Conservation (phyloP, 2,113 vertebrate species). For the Pongo abelii region DNA sequence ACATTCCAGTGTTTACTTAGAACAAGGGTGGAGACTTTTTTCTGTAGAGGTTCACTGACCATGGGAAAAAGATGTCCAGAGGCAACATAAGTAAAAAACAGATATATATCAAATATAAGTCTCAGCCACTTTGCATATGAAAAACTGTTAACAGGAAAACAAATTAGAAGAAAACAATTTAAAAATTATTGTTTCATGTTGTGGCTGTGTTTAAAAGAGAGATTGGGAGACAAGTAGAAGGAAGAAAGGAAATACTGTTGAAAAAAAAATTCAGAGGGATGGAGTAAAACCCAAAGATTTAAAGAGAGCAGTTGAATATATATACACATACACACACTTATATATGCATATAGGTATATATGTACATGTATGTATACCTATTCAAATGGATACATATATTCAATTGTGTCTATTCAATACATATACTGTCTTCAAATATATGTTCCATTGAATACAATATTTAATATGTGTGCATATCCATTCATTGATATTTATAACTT, state of each 20-base stretch:
- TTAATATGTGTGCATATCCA: not conserved
- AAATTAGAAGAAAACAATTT: not conserved
- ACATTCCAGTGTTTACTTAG: not conserved
- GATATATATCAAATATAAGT: not conserved
- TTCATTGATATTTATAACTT: not conserved
- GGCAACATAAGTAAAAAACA: not conserved
- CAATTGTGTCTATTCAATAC: not conserved
- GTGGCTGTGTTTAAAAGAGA: not conserved
- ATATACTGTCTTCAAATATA: not conserved
- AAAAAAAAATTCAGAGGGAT: not conserved
- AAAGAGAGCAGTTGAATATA: not conserved
- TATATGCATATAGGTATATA: fast-evolving
- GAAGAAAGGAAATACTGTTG: not conserved
- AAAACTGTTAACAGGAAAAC: constrained; percentile 33
- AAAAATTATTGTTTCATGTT: not conserved
- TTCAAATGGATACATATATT: not conserved
- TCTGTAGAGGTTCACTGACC: constrained; percentile 10
- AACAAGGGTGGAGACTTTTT: not conserved
- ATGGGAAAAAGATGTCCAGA: not conserved
- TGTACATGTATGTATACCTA: not conserved
- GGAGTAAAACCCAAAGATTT: not conserved
- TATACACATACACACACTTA: not conserved
- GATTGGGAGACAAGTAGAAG: not conserved
- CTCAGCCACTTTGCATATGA: not conserved
- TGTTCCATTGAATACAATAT: not conserved